Evolutionary conservation across 2,888 invertebrate genomes (phyloP), one percentile per base, ranked within the genome.

Genomic region (Metellina segmentata): DNA sequence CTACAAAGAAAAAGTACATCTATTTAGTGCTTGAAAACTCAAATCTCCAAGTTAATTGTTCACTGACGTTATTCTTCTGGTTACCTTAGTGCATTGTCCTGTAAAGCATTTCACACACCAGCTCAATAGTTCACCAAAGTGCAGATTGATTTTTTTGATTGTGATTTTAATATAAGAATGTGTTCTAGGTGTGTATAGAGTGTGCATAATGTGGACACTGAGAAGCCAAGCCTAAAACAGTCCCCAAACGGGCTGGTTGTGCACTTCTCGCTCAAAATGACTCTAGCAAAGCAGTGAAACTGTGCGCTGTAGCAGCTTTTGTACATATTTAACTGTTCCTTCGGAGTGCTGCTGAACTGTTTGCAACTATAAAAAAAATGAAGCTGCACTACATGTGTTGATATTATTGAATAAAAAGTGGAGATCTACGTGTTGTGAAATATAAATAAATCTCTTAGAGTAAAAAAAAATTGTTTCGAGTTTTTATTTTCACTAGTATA

Each of bases 371-470:
- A 34, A 51, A 34, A 51, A 34, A 71, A 72, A 81, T 71, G 75
- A 89, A 89, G 51, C 71, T 72, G 82, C 48, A 53, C 20, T 70
- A 89, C 8, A 20, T 82, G 89, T 89, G 77, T 77, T 89, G 75
- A 75, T 82, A 70, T 82, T 77, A 81, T 69, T 34, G 53, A 69
- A 72, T 82, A 71, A 79, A 77, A 70, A 34, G 52, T 85, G 83
- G 52, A 89, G 52, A 71, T 89, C 71, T 20, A 51, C 85, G 83
- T 85, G 34, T n/a, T n/a, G 79, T 78, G 83, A 51, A 89, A 83
- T 72, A 51, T 70, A 85, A 85, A 71, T 83, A 87, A 87, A 71
- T 85, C 71, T 85, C 49, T 85, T 71, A 71, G 78, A 86, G 48
- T 78, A 7, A 72, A 77, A 77, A 19, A 6, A n/a, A 9, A n/a